Evolutionary conservation across 2,113 vertebrate genomes (phyloP).

Genomic region (Geococcyx californianus): DNA sequence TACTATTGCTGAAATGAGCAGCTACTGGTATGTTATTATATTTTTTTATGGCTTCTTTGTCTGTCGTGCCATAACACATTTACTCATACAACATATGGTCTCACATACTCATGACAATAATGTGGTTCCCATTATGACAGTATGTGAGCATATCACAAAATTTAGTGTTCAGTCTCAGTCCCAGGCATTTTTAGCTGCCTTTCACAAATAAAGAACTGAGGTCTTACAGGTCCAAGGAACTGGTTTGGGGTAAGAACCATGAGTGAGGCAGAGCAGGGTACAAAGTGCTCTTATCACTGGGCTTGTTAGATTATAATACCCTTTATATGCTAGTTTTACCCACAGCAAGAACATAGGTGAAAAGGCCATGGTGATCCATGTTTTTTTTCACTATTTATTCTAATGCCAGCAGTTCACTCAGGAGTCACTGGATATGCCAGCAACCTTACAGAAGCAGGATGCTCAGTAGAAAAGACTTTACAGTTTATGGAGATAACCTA

Average conservation of each 20-base stretch:
- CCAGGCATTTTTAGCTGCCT: neutral
- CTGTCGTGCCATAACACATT: neutral
- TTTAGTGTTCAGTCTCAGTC: neutral
- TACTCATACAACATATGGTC: neutral
- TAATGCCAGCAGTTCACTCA: neutral
- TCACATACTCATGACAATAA: neutral
- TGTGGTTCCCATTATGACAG: neutral
- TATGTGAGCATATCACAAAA: neutral
- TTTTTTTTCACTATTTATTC: neutral
- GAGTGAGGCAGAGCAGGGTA: neutral
- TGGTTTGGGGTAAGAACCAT: neutral
- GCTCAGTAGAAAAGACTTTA: neutral
- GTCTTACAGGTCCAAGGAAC: neutral
- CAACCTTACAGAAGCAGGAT: neutral
- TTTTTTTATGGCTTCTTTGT: neutral
- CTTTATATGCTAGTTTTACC: neutral
- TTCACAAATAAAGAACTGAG: neutral
- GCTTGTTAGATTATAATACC: neutral
- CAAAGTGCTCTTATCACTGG: neutral
- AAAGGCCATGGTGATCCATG: neutral
- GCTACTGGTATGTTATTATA: neutral
- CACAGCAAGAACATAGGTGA: neutral
- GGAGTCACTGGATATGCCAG: neutral
- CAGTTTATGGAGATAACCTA: neutral
- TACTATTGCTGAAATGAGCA: neutral